Evolutionary conservation across 2,888 invertebrate species (phyloP), one percentile per base, ranked within the genome.

Genomic region (Drosophila formosana): DNA sequence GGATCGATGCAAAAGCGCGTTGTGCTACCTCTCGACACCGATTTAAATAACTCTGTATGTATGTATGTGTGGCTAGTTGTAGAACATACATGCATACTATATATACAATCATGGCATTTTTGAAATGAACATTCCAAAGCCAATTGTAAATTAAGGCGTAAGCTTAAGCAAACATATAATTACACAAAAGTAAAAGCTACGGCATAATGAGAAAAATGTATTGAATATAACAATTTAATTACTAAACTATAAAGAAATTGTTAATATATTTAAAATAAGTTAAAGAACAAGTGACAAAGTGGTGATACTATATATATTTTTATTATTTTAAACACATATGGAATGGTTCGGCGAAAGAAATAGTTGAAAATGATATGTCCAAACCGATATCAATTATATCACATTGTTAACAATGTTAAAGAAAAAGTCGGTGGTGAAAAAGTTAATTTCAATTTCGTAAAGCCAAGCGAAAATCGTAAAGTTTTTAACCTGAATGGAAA

Each of bases 1-100:
- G 91, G 90, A 89, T 91, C 91, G 91, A 91, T 90, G 84, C 81
- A 80, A 88, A 87, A 80, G 84, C 87, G 84, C 79, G 86, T 66
- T 85, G 66, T 75, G 75, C 70, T 55, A 57, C 43, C 52, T 66
- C 58, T 34, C 47, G 58, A 66, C 62, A 66, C 56, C 60, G 79
- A 70, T 79, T 66, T 60, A 63, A 79, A 79, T 75, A 76, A 67
- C 63, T 18, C 37, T 72, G 65, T 78, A 66, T 72, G 77, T 78
- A 66, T 72, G 77, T 78, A 68, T 63, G 53, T 53, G 9, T 52
- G 37, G 2, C 37, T 11, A 37, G 37, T 37, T 37, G n/a, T 11
- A 11, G n/a, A 9, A 23, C 26, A 39, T 32, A 18, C 26, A 13
- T 41, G 26, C 53, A 53, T 18, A 53, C 51, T 13, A 39, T 9